These are phyloP conservation scores for Helobdella robusta DNA, from an alignment of 2,888 invertebrate species.

Conservation along the genomic window DNA sequence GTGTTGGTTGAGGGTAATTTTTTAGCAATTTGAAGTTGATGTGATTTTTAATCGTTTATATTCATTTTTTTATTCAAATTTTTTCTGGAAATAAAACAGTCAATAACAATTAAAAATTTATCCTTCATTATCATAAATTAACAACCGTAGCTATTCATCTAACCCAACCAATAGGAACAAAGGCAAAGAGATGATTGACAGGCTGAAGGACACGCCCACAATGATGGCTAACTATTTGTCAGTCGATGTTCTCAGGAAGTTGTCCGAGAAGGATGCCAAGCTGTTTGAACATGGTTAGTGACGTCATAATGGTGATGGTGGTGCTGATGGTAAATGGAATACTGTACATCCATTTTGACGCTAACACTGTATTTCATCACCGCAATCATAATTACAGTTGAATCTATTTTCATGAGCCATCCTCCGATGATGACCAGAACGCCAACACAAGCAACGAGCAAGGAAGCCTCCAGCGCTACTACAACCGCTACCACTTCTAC, in stretches of 20 bases:
- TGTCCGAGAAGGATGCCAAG: conserved; percentile 17
- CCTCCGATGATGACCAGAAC: background rate
- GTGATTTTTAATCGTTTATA: too few species aligned
- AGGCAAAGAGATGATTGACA: conserved; percentile 7
- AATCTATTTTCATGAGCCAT: background rate
- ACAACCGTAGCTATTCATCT: background rate
- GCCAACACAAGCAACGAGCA: background rate
- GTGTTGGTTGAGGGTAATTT: background rate
- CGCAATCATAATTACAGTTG: too few species aligned
- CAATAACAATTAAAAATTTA: too few species aligned
- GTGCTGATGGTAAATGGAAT: background rate
- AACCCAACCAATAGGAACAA: background rate
- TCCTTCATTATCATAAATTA: background rate
- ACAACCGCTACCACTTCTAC: background rate
- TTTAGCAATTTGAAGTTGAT: too few species aligned
- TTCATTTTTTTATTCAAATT: too few species aligned
- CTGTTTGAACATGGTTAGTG: background rate
- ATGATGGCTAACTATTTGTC: conserved; percentile 5
- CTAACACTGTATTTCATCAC: too few species aligned
- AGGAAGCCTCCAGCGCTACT: background rate
- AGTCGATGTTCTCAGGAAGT: background rate
- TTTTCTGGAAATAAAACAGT: too few species aligned
- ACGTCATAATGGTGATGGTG: background rate
- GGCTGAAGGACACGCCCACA: conserved; percentile 6
- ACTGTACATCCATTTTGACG: too few species aligned